Evolutionary conservation across 2,888 invertebrate genomes (phyloP), one percentile per base, ranked within the genome.

Genomic region (Dasysyrphus tricinctus): DNA sequence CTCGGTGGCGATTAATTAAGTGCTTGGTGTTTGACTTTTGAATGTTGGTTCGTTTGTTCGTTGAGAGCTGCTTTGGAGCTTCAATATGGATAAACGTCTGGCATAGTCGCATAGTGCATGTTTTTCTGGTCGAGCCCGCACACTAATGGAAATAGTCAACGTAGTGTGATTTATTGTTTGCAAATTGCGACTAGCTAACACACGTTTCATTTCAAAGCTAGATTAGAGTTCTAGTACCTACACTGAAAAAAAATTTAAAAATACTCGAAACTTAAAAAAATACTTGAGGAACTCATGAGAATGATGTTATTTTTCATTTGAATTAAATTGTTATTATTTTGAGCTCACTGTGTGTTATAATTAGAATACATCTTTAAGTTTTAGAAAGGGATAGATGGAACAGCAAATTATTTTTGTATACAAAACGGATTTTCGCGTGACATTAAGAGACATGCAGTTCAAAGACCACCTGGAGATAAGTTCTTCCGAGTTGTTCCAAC

Each of bases 1-100:
- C 72, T 67, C 61, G 59, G 82, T 57, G 54, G 34, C 78, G 70
- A 81, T 82, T 82, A 79, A 79, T 82, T 75, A 79, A 79, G 79
- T 86, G 70, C 56, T 75, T 54, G 56, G 56, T 59, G 51, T 56
- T 19, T 61, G 34, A 29, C 59, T 14, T 49, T 34, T 67, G 67
- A 67, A 67, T 67, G 49, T 67, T 67, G 32, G 49, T 61, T 61
- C 39, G 59, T 59, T 61, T 57, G 57, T 57, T 57, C 54, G 54
- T 54, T 54, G 47, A 47, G 16, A 29, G 54, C 8, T 54, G 54
- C 29, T 54, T 29, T 63, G 3, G 29, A 44, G 44, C 16, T 63
- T 44, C 63, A 44, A 63, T 44, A 74, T 37, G 59, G 24, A 72
- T 57, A 70, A 61, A 37, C 24, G 61, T 32, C 11, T 65, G 32